A percentile compares a stretch with the other conserved stretches of the same genome.
Conservation (phyloP, 2,113 vertebrate species). For the Poecilia latipinna region DNA sequence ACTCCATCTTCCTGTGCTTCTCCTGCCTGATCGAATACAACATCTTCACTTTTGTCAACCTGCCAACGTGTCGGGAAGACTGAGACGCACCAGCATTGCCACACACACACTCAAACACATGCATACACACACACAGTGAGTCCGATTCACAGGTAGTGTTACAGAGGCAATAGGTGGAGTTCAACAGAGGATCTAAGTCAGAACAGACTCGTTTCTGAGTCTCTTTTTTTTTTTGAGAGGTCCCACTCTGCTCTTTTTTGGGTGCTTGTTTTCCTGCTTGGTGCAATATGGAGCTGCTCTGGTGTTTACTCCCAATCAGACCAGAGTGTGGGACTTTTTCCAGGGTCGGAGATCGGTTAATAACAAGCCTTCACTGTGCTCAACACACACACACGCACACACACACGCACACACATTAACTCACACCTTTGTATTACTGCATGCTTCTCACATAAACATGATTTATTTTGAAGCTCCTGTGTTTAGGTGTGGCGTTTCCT, state of each 20-base stretch:
- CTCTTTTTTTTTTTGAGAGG: neutral
- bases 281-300: slow-evolving; percentile 61
- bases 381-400: slow-evolving; percentile 13
- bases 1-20: slow-evolving; percentile 95
- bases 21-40: slow-evolving; percentile 99
- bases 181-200: neutral
- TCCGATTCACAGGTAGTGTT: slow-evolving; percentile 19
- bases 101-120: slow-evolving; percentile 5
- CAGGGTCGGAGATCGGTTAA: slow-evolving; percentile 24
- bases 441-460: slow-evolving; percentile 75
- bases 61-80: slow-evolving; percentile 93
- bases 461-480: slow-evolving; percentile 42
- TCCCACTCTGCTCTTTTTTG: slow-evolving; percentile 25
- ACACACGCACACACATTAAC: slow-evolving; percentile 12
- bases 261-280: slow-evolving; percentile 40
- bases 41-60: slow-evolving; percentile 98
- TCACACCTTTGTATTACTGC: slow-evolving; percentile 55
- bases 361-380: slow-evolving; percentile 25
- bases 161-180: neutral
- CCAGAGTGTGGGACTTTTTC: slow-evolving; percentile 25
- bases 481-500: slow-evolving; percentile 72
- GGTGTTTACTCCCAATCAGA: slow-evolving; percentile 17
- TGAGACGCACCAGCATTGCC: slow-evolving; percentile 59
- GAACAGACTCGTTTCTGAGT: neutral
- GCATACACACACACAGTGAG: slow-evolving; percentile 3